Conservation (phyloP, 2,888 invertebrate genomes). For the Sinhomidia bicolor region DNA sequence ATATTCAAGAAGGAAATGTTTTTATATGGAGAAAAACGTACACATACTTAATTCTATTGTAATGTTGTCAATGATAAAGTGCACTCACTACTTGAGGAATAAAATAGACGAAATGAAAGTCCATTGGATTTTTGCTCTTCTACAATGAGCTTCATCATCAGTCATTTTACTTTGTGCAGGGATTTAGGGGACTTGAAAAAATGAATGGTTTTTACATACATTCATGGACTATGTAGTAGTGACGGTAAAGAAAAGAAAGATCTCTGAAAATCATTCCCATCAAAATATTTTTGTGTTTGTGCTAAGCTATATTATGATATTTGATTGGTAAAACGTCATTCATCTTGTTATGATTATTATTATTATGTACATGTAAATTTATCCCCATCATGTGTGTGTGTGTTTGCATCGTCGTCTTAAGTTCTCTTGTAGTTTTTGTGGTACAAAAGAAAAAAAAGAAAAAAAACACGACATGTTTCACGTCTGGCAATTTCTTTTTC, state of each 20-base stretch:
- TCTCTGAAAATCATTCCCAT: constrained; percentile 9
- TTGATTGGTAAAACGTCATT: background rate
- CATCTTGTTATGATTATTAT: background rate
- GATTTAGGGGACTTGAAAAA: background rate
- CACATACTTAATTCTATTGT: constrained; percentile 38
- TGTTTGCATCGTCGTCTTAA: too few species aligned
- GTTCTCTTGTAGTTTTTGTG: too few species aligned
- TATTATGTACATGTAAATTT: constrained; percentile 14
- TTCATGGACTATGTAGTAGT: background rate
- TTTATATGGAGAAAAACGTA: too few species aligned
- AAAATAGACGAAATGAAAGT: background rate
- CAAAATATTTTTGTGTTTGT: constrained; percentile 29
- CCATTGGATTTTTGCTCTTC: constrained; percentile 27
- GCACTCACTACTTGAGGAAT: background rate
- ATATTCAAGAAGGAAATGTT: too few species aligned
- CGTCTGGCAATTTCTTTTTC: background rate
- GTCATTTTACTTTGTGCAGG: background rate
- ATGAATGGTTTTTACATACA: too few species aligned
- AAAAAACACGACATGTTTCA: too few species aligned
- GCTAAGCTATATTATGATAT: background rate
- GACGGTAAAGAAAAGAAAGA: background rate
- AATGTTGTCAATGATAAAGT: constrained; percentile 27
- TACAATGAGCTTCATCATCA: too few species aligned
- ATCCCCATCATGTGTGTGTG: too few species aligned
- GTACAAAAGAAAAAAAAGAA: background rate